Evolutionary conservation across 2,113 vertebrate species (phyloP).

Genomic region (Tupaia chinensis): DNA sequence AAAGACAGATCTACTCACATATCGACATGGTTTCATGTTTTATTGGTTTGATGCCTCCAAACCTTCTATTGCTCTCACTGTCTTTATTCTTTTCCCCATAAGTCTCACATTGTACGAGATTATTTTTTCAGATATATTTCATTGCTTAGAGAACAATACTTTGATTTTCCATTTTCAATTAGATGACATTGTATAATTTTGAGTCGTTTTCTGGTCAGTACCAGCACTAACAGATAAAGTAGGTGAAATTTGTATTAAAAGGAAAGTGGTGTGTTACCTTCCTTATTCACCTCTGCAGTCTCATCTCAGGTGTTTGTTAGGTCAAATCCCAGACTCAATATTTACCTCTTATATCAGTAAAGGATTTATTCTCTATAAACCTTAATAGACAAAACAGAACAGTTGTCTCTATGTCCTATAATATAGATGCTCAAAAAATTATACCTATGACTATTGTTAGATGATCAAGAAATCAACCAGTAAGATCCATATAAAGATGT

Average conservation of each 20-base stretch:
- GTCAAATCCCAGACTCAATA: background rate
- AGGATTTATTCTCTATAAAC: background rate
- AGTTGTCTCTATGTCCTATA: background rate
- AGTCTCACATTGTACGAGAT: background rate
- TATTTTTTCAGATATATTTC: background rate
- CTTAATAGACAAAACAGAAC: background rate
- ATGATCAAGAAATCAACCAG: background rate
- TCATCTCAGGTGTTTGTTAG: background rate
- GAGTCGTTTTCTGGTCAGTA: background rate
- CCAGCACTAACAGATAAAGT: background rate
- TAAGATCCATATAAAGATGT: background rate
- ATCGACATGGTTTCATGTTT: background rate
- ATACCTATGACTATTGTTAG: background rate
- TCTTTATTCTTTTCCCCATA: constrained; percentile 9
- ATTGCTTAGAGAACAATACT: background rate
- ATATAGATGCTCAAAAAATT: background rate
- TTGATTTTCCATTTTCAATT: constrained; percentile 26
- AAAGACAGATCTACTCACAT: background rate
- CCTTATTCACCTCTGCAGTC: background rate
- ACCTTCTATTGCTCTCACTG: background rate
- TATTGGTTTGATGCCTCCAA: background rate
- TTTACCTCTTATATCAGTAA: background rate
- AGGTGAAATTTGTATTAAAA: background rate
- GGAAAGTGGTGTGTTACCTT: background rate
- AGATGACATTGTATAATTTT: background rate